Base-by-base conservation (phyloP, 1,140 invertebrate species). In the Heliconius melpomene region DNA sequence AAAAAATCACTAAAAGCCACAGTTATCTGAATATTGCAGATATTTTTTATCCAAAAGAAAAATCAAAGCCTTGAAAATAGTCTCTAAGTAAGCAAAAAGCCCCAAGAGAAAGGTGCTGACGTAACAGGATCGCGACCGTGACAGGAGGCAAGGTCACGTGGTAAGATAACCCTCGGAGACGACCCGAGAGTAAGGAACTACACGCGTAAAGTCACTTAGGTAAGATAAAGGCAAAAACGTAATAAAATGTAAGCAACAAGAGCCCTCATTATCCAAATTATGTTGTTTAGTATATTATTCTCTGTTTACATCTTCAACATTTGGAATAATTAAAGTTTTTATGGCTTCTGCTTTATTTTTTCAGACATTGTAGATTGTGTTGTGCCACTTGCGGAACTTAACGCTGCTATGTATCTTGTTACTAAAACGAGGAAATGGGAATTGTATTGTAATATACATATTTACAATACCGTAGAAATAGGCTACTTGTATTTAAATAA, bases 71-170 rank as follows among this genome's bases (percentile, higher is more conserved):
- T 36, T 36, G 20, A 18, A 72, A 72, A 20, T 72, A 72, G 20
- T 32, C 32, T 72, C 26, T 32, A 20, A 32, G 26, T 72, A 32
- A 32, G 70, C 5, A 16, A 57, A 52, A 23, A 23, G 7, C 11
- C 29, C 16, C 7, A 36, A 32, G 70, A 16, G 5, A 11, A 18
- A 18, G 3, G 20, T 26, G 32, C 23, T 71, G 57, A 40, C 75
- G 66, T 77, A 70, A 77, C 75, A 52, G 38, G 66, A 77, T 32
- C 75, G 23, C 46, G 75, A 77, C 60, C n/a, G 36, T 70, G n/a
- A 23, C 32, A 77, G 36, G 18, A 13, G 20, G 18, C 32, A 72
- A 72, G 71, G 71, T 72, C 29, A 32, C 71, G 18, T 66, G 32
- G 5, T 38, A 72, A 72, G 71, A n/a, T 72, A 38, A 72, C 36